These are phyloP conservation scores for Brachypterus glaber DNA, from an alignment of 2,888 invertebrate species.

Conservation along the genomic window DNA sequence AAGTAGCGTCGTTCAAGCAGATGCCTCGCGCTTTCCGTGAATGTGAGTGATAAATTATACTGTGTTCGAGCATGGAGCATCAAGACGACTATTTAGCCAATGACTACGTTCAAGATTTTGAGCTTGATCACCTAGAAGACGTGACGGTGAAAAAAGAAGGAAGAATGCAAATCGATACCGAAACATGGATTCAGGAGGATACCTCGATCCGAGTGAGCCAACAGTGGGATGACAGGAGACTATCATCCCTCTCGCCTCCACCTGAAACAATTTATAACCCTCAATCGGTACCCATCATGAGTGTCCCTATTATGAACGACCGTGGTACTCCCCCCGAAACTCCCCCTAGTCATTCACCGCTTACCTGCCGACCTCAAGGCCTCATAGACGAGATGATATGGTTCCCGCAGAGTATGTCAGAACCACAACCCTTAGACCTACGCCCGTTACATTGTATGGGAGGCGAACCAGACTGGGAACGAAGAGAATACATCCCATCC, in stretches of 20 bases:
- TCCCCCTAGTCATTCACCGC: slow-evolving; percentile 49
- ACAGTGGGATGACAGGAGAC: slow-evolving; percentile 43
- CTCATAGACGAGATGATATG: slow-evolving; percentile 68
- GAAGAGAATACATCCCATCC: slow-evolving; percentile 41
- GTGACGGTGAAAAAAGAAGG: slow-evolving; percentile 76
- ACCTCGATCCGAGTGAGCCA: slow-evolving; percentile 21
- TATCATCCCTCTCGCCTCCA: slow-evolving; percentile 52
- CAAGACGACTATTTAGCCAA: slow-evolving; percentile 72
- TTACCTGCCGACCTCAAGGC: slow-evolving; percentile 44
- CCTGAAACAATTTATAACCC: slow-evolving; percentile 54
- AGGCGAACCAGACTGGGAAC: too few species aligned
- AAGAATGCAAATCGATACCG: slow-evolving; percentile 32
- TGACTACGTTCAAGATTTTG: slow-evolving; percentile 86
- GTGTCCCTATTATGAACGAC: slow-evolving; percentile 44
- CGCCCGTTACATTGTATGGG: slow-evolving; percentile 60
- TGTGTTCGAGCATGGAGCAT: slow-evolving; percentile 63
- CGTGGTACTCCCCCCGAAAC: slow-evolving; percentile 83
- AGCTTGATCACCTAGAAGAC: slow-evolving; percentile 71
- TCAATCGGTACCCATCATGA: slow-evolving; percentile 43
- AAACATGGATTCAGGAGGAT: slow-evolving; percentile 27
- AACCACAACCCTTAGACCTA: slow-evolving; percentile 66
- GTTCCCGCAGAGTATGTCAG: slow-evolving; percentile 64
- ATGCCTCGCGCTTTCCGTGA: slow-evolving; percentile 14
- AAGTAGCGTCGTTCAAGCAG: slow-evolving; percentile 7
- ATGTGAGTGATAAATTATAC: too few species aligned